phyloP scores from a whole-genome alignment of 2,888 invertebrate species.

The Noctua pronuba region DNA sequence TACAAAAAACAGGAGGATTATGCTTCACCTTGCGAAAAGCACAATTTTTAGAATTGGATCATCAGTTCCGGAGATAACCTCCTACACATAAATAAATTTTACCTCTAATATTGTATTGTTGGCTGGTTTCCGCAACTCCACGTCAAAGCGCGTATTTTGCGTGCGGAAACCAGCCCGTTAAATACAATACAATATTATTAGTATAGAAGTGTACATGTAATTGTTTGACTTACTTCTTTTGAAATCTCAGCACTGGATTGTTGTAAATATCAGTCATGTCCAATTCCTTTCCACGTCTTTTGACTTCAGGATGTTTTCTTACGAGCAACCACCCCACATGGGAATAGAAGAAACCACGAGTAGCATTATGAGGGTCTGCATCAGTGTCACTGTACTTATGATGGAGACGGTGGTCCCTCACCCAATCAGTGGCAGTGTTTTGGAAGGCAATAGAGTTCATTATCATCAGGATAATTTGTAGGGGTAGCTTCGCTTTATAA shows the following conservation, averaged over 20 bases:
- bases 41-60: too few species aligned
- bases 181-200: too few species aligned
- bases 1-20: too few species aligned
- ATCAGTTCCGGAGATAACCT: too few species aligned
- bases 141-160: too few species aligned
- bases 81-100: too few species aligned
- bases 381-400: conserved; percentile 91
- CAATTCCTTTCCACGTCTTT: conserved; percentile 92
- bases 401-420: conserved; percentile 92
- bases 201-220: neutral
- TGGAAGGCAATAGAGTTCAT: conserved; percentile 78
- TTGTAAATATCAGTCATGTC: conserved; percentile 93
- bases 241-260: conserved; percentile 93
- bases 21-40: too few species aligned
- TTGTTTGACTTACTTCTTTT: conserved; percentile 90
- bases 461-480: conserved; percentile 75
- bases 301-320: conserved; percentile 94
- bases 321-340: conserved; percentile 96
- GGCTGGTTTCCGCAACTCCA: too few species aligned
- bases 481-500: conserved; percentile 75
- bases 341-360: conserved; percentile 95
- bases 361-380: conserved; percentile 92
- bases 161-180: too few species aligned
- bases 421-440: conserved; percentile 91
- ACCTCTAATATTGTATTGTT: too few species aligned